These are phyloP conservation scores for Hypsibius dujardini DNA, from an alignment of 1,140 invertebrate genomes.

Conservation along the genomic window DNA sequence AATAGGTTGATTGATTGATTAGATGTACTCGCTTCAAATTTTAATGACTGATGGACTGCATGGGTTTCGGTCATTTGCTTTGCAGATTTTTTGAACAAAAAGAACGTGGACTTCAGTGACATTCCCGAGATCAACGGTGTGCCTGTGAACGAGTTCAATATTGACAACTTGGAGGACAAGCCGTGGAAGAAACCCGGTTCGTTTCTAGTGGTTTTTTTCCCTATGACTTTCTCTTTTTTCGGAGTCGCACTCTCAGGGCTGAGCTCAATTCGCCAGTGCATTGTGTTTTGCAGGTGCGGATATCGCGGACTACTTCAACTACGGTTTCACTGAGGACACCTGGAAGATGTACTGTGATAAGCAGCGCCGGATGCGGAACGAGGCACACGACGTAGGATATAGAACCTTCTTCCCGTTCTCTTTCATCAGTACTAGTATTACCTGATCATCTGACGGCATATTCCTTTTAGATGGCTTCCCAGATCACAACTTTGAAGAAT, in stretches of 20 bases:
- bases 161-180: constrained; percentile 85
- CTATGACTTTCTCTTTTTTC: too few relatives aligned
- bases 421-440: too few relatives aligned
- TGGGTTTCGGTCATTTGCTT: neutral
- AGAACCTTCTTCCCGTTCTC: too few relatives aligned
- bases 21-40: too few relatives aligned
- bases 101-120: neutral
- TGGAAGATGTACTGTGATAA: constrained; percentile 93
- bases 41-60: too few relatives aligned
- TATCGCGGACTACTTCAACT: constrained; percentile 89
- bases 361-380: constrained; percentile 63
- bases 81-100: neutral
- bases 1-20: too few relatives aligned
- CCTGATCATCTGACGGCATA: too few relatives aligned
- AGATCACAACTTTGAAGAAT: too few relatives aligned
- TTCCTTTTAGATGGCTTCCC: too few relatives aligned
- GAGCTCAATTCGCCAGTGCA: too few relatives aligned
- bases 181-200: constrained; percentile 86
- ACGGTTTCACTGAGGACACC: constrained; percentile 92
- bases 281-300: constrained; percentile 48
- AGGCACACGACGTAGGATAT: constrained; percentile 20
- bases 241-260: neutral
- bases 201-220: neutral
- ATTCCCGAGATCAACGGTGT: constrained; percentile 13
- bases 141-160: constrained; percentile 52